Conservation (phyloP, 2,888 invertebrate species). For the Drosophila macrospina region DNA sequence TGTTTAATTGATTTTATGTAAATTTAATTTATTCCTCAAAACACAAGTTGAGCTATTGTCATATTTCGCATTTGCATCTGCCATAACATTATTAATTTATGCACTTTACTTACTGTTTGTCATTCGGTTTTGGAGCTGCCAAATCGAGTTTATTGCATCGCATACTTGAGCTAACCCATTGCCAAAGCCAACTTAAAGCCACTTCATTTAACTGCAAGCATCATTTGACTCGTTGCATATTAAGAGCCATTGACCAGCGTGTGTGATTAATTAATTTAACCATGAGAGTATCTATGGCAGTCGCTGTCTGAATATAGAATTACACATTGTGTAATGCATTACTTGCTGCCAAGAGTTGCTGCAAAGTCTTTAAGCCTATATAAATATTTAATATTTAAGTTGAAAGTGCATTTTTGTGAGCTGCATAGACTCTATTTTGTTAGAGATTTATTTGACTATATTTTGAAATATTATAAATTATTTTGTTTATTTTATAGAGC, state of each 20-base stretch:
- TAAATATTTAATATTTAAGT: too few species aligned
- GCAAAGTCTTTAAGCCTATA: neutral
- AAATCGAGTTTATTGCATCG: conserved; percentile 43
- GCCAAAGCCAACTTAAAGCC: neutral
- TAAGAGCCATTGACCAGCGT: conserved; percentile 8
- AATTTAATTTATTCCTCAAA: conserved; percentile 59
- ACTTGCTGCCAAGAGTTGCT: too few species aligned
- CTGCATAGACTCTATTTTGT: too few species aligned
- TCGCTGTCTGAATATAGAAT: neutral
- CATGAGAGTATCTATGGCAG: neutral
- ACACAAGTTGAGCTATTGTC: conserved; percentile 19
- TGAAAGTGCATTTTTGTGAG: too few species aligned
- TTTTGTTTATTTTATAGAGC: too few species aligned
- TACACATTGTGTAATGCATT: neutral
- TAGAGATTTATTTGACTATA: too few species aligned
- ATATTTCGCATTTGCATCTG: conserved; percentile 37
- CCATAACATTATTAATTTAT: conserved; percentile 69
- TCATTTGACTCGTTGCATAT: conserved; percentile 3
- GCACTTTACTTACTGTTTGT: conserved; percentile 56
- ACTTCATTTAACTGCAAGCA: conserved; percentile 5
- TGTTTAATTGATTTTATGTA: conserved; percentile 80
- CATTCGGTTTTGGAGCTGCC: conserved; percentile 36
- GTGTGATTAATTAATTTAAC: conserved; percentile 17
- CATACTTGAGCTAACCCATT: neutral
- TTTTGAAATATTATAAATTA: too few species aligned